Conservation (phyloP, 2,888 invertebrate genomes). For the Volucella bombylans region DNA sequence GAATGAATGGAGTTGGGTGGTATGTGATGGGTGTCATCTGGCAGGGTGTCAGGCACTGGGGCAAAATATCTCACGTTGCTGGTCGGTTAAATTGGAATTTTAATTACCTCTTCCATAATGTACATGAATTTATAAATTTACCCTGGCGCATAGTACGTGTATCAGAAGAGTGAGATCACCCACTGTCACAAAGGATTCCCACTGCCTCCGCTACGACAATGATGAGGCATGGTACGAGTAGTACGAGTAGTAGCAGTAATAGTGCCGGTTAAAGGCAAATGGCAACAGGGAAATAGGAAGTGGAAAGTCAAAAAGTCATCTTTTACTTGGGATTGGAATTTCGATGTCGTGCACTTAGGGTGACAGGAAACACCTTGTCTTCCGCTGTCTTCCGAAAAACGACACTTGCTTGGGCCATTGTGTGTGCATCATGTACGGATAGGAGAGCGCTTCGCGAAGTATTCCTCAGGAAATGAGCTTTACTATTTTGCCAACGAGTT, state of each 20-base stretch:
- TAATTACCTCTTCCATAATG: conserved; percentile 77
- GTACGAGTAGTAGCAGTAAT: not conserved
- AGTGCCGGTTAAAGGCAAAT: too few relatives aligned
- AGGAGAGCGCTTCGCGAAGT: not conserved
- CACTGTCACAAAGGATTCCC: conserved; percentile 42
- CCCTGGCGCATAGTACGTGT: conserved; percentile 34
- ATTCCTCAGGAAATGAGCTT: conserved; percentile 65
- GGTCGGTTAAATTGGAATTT: conserved; percentile 75
- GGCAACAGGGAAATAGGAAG: not conserved
- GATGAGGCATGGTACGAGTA: not conserved
- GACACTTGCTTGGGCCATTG: conserved; percentile 44
- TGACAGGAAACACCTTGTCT: conserved; percentile 70
- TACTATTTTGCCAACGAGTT: conserved; percentile 64
- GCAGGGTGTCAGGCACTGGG: conserved; percentile 14
- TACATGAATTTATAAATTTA: conserved; percentile 67
- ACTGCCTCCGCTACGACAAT: conserved; percentile 25
- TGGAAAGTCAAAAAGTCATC: conserved; percentile 67
- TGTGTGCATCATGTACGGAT: conserved; percentile 15
- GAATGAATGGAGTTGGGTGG: not conserved
- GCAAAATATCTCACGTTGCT: conserved; percentile 50
- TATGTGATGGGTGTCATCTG: not conserved
- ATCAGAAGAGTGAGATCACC: conserved; percentile 7
- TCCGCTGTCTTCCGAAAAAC: conserved; percentile 47
- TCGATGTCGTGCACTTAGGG: conserved; percentile 70
- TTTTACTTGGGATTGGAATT: conserved; percentile 62